Base-by-base conservation (phyloP, 2,797 vertebrate genomes). In the Pipistrellus kuhlii region DNA sequence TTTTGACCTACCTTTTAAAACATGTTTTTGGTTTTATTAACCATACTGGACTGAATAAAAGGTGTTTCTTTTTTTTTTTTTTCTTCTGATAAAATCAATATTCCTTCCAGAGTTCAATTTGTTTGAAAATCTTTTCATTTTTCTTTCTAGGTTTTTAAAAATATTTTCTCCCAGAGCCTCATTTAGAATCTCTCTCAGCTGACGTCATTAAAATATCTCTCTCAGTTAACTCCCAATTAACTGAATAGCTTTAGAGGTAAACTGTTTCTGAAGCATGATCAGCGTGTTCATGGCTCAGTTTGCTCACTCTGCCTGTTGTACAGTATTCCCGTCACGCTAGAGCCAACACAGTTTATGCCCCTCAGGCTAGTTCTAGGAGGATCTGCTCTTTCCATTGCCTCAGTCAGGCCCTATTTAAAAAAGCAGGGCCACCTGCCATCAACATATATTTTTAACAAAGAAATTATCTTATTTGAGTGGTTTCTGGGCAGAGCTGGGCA, bases 171-270 rank as follows among this genome's bases (percentile, higher is more conserved):
- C 51, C 14, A 21, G 57, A 80, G 6, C 11, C 62, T 72, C 14
- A 77, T 90, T 94, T 95, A 94, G 75, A 91, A 77, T 78, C 30
- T 88, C 15, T 78, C 30, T 88, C 15, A 69, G 13, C 59, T 46
- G 23, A 90, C 82, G 57, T 94, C 25, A 46, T 51, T 88, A 66
- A 90, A 88, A 85, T 85, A 8, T 69, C 25, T 81, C n/a, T 76
- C 62, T 86, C 38, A 35, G n/a, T 90, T 80, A 78, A 78, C 13
- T 48, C 23, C 53, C 30, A 64, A 71, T 88, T 59, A 94, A 72
- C 84, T 32, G 68, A 90, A 55, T 4, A 17, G 32, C 77, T 84
- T 68, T 14, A 68, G 62, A 80, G 27, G 35, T 51, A 76, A 35
- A n/a, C 53, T 38, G 8, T 13, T 35, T 91, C 30, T 21, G 78